phyloP scores from a whole-genome alignment of 2,888 invertebrate species.

The Chaitophorus viminalis region DNA sequence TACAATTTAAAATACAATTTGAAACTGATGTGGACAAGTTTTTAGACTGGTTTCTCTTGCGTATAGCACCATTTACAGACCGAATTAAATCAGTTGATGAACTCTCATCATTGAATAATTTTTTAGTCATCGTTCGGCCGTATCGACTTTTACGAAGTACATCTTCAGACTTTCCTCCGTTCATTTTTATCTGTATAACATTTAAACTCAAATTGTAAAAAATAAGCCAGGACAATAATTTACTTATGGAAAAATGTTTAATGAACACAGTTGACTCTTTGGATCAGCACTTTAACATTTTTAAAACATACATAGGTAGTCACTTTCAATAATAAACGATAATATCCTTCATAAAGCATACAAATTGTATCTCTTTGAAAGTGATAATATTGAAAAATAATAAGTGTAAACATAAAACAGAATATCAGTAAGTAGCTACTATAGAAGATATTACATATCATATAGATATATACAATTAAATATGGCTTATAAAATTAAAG shows the following conservation, averaged over 20 bases:
- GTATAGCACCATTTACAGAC: not conserved
- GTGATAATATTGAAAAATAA: not conserved
- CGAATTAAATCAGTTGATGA: not conserved
- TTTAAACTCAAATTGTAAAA: not conserved
- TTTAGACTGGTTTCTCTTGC: not conserved
- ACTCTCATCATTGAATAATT: conserved; percentile 10
- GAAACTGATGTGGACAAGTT: not conserved
- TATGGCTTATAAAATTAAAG: not conserved
- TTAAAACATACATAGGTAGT: not conserved
- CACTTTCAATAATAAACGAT: not conserved
- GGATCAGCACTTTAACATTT: not conserved
- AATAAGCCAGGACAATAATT: not conserved
- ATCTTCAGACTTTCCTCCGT: not conserved
- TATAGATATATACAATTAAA: not conserved
- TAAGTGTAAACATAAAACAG: not conserved
- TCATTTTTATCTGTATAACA: conserved; percentile 1
- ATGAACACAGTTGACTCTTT: not conserved
- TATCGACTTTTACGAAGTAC: conserved; percentile 8
- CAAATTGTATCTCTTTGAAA: not conserved
- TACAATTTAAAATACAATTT: not conserved
- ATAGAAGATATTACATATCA: too few species aligned
- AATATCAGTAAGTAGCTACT: too few species aligned
- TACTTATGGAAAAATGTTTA: not conserved
- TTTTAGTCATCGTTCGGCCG: conserved; percentile 16
- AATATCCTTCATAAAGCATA: not conserved